Evolutionary conservation across 1,140 invertebrate genomes (phyloP).

Genomic region (Trialeurodes vaporariorum): DNA sequence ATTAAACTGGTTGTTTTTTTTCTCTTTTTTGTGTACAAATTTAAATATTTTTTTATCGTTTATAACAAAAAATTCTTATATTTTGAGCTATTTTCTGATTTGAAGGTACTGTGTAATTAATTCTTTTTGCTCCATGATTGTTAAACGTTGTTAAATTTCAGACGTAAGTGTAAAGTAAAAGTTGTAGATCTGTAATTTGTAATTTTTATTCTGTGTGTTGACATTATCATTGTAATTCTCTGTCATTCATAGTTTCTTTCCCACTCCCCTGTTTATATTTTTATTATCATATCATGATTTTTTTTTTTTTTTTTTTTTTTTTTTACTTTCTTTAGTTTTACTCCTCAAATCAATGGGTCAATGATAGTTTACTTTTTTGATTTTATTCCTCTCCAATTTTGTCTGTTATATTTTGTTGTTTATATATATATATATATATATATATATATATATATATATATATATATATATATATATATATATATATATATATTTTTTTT

Average conservation of each 20-base stretch:
- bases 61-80: neutral
- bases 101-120: neutral
- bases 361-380: too few species aligned
- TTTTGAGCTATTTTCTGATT: neutral
- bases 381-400: too few species aligned
- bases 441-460: too few species aligned
- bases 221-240: neutral
- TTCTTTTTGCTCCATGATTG: neutral
- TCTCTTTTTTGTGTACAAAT: neutral
- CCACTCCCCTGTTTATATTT: neutral
- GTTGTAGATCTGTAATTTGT: neutral
- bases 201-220: neutral
- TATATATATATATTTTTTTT: too few species aligned
- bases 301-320: neutral
- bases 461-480: too few species aligned
- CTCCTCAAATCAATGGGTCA: neutral
- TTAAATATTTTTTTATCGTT: slow-evolving; percentile 1
- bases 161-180: neutral
- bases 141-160: neutral
- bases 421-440: too few species aligned
- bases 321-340: neutral
- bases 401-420: neutral
- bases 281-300: neutral
- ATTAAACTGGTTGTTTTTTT: neutral
- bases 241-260: too few species aligned